Evolutionary conservation across 1,140 invertebrate genomes (phyloP).

Genomic region (Calephelis nemesis): DNA sequence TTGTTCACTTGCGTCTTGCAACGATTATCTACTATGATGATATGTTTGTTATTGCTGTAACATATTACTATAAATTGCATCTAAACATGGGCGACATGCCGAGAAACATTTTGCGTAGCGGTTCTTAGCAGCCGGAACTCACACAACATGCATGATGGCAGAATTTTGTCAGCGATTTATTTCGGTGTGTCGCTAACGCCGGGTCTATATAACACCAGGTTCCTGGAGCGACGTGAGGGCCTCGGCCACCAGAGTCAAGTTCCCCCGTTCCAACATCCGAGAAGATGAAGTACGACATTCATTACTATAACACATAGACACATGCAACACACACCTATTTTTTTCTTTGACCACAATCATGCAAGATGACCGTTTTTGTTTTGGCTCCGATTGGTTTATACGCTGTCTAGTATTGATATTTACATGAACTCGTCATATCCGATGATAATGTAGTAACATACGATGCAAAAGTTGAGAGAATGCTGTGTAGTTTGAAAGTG

Average conservation of each 20-base stretch:
- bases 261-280: slow-evolving; percentile 68
- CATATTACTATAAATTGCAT: slow-evolving; percentile 35
- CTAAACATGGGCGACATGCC: slow-evolving; percentile 56
- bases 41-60: slow-evolving; percentile 69
- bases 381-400: slow-evolving; percentile 32
- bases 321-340: slow-evolving; percentile 77
- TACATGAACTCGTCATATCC: slow-evolving; percentile 52
- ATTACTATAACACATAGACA: slow-evolving; percentile 69
- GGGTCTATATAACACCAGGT: slow-evolving; percentile 71
- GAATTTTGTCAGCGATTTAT: slow-evolving; percentile 39
- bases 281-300: slow-evolving; percentile 76
- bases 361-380: slow-evolving; percentile 50
- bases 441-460: slow-evolving; percentile 57
- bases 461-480: slow-evolving; percentile 47
- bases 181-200: slow-evolving; percentile 27
- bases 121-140: slow-evolving; percentile 42
- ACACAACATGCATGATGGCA: slow-evolving; percentile 53
- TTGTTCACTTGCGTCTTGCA: slow-evolving; percentile 30
- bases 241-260: slow-evolving; percentile 73
- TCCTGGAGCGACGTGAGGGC: slow-evolving; percentile 59
- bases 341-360: slow-evolving; percentile 67
- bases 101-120: slow-evolving; percentile 51
- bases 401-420: slow-evolving; percentile 47
- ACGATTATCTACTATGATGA: slow-evolving; percentile 50
- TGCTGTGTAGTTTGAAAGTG: slow-evolving; percentile 59